Evolutionary conservation across 2,113 vertebrate genomes (phyloP).

Genomic region (Psilopogon haemacephalus): DNA sequence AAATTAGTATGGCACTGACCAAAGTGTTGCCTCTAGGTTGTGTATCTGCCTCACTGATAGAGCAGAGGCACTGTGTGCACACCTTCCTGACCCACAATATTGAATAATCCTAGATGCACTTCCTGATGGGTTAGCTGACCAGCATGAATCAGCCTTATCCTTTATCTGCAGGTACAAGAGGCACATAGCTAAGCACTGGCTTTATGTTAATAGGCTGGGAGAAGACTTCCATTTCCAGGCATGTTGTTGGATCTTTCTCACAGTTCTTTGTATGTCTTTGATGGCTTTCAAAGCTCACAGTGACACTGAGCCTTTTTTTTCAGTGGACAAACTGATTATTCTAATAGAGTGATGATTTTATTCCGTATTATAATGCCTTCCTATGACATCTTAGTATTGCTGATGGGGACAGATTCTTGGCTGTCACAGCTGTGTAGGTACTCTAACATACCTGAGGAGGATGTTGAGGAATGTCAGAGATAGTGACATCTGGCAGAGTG

Average conservation of each 20-base stretch:
- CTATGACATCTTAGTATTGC: background rate
- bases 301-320: background rate
- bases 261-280: background rate
- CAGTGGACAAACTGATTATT: background rate
- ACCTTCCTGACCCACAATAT: background rate
- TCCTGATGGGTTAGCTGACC: background rate
- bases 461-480: background rate
- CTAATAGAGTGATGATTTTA: background rate
- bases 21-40: accelerated
- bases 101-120: background rate
- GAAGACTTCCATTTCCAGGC: background rate
- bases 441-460: background rate
- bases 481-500: background rate
- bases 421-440: background rate
- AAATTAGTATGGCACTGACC: background rate
- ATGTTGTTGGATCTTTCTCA: background rate
- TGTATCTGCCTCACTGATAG: background rate
- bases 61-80: background rate
- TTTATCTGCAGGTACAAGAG: background rate
- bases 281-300: background rate
- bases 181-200: background rate
- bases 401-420: background rate
- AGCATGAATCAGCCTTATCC: background rate
- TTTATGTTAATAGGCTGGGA: background rate
- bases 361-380: background rate